Evolutionary conservation across 2,797 vertebrate species (phyloP).

Genomic region (Acestrorhynchus altus): DNA sequence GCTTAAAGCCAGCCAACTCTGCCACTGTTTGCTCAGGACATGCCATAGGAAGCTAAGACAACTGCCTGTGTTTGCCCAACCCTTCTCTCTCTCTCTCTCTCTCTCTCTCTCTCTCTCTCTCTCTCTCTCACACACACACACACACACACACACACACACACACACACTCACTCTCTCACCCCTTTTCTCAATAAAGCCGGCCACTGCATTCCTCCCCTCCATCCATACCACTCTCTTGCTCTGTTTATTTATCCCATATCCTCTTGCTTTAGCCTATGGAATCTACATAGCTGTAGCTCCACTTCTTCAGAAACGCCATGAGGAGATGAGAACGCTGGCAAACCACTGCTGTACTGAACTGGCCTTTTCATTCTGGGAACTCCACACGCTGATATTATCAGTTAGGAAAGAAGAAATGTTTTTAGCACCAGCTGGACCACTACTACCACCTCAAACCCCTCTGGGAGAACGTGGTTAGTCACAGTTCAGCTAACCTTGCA

Average conservation of each 20-base stretch:
- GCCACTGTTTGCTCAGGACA: conserved; percentile 83
- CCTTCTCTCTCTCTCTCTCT: conserved; percentile 59
- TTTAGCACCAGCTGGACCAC: not conserved
- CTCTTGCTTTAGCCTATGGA: conserved; percentile 50
- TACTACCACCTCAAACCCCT: conserved; percentile 30
- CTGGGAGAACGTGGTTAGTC: conserved; percentile 30
- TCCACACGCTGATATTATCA: not conserved
- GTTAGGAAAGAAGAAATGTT: not conserved
- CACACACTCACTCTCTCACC: conserved; percentile 39
- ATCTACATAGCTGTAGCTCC: conserved; percentile 24
- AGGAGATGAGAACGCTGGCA: conserved; percentile 12
- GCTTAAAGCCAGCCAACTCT: conserved; percentile 77
- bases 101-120: conserved; percentile 42
- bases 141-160: conserved; percentile 36
- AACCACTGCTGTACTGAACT: not conserved
- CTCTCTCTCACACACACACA: conserved; percentile 51
- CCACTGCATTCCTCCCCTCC: conserved; percentile 42
- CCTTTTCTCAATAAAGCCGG: conserved; percentile 31
- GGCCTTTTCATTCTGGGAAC: not conserved
- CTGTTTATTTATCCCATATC: conserved; percentile 62
- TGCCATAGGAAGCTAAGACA: conserved; percentile 86
- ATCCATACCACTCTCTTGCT: conserved; percentile 23
- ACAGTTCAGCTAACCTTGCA: conserved; percentile 31
- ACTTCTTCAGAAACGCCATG: conserved; percentile 38
- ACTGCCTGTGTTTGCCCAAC: conserved; percentile 81